Conservation (phyloP, 2,113 vertebrate species). For the Pseudorhombus dupliciocellatus region DNA sequence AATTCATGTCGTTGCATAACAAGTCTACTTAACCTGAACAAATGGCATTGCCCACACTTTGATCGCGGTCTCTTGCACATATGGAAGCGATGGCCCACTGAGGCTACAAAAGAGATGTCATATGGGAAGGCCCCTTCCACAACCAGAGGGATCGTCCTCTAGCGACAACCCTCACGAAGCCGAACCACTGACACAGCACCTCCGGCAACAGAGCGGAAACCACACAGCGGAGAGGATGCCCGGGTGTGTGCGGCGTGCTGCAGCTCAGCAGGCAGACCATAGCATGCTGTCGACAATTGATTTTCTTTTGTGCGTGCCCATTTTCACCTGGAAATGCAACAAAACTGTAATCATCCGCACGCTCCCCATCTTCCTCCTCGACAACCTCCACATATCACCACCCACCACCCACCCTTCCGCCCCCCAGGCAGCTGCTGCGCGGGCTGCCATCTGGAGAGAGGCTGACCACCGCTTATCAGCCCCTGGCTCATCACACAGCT, state of each 20-base stretch:
- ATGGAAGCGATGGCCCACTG: slow-evolving; percentile 32
- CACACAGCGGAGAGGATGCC: slow-evolving; percentile 30
- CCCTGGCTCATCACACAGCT: slow-evolving; percentile 79
- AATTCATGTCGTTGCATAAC: slow-evolving; percentile 61
- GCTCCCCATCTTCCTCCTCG: slow-evolving; percentile 33
- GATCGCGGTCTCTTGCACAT: slow-evolving; percentile 39
- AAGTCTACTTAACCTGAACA: slow-evolving; percentile 48
- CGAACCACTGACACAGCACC: slow-evolving; percentile 45
- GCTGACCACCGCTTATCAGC: slow-evolving; percentile 79
- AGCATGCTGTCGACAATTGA: slow-evolving; percentile 64
- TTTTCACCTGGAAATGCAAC: slow-evolving; percentile 74
- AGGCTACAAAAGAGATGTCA: slow-evolving; percentile 52
- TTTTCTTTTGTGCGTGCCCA: slow-evolving; percentile 67
- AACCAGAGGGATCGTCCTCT: slow-evolving; percentile 37
- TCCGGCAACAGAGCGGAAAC: slow-evolving; percentile 38
- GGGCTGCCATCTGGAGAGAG: slow-evolving; percentile 79
- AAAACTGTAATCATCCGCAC: slow-evolving; percentile 69
- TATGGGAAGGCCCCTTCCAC: slow-evolving; percentile 43
- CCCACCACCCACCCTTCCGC: slow-evolving; percentile 34
- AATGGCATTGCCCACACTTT: slow-evolving; percentile 44
- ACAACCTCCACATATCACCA: slow-evolving; percentile 15
- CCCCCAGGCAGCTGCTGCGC: slow-evolving; percentile 77
- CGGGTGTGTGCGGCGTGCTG: slow-evolving; percentile 26
- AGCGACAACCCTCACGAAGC: slow-evolving; percentile 42
- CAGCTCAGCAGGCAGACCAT: slow-evolving; percentile 43